Base-by-base conservation (phyloP, 1,140 invertebrate genomes). In the Tetramorium alpestre region DNA sequence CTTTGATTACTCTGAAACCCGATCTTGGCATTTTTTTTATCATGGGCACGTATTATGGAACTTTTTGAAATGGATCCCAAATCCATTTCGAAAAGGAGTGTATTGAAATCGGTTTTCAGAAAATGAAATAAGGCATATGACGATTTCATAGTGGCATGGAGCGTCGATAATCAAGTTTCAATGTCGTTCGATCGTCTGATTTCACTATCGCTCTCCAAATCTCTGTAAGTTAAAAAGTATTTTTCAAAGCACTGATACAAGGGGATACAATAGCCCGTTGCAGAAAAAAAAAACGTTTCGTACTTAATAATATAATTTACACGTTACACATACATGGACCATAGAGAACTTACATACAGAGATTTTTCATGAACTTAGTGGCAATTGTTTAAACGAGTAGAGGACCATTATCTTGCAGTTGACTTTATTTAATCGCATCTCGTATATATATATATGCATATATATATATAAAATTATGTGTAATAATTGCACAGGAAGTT, bases 291-390 rank as follows among this genome's bases (percentile, higher is more conserved):
- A 44, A 33, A 33, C 28, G 64, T 91, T 85, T 91, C 90, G 91
- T 91, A 92, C 91, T 93, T 91, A 92, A 88, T 87, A 78, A 77
- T 90, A 87, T 94, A 87, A 91, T 91, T 93, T 94, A 91, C 84
- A 89, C 86, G 84, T 87, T 81, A 87, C 6, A 87, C 69, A 72
- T 65, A 86, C 86, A 90, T 85, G 89, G 89, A 77, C 78, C 85
- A 91, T 78, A 41, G 54, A 60, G 51, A 90, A 58, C 11, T 76
- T 73, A 73, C 62, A 88, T 54, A 67, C 58, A 80, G 22, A 90
- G 69, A 86, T 90, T 77, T 78, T 90, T 81, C 13, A 86, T 64
- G 7, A 41, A 78, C 28, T 75, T 54, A 72, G 11, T 54, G 33
- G 56, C 49, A 58, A 78, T 81, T 76, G 41, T 87, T 85, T 85